These are phyloP conservation scores for Plemyria rubiginata DNA, from an alignment of 2,888 invertebrate genomes.

Conservation along the genomic window DNA sequence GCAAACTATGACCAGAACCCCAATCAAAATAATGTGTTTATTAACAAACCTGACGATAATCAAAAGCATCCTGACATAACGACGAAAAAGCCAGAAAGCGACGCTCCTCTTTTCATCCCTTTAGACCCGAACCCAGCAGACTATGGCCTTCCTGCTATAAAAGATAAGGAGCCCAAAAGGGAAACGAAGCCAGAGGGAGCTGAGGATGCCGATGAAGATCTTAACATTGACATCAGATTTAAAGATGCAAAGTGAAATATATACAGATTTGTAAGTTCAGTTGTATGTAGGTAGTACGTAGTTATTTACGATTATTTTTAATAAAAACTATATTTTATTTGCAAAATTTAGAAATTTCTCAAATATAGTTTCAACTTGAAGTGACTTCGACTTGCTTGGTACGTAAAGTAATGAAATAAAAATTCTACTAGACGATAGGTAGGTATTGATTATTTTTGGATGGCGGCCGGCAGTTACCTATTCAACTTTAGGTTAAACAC, in stretches of 20 bases:
- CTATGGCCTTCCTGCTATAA: conserved; percentile 61
- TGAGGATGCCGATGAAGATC: conserved; percentile 57
- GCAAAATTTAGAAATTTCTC: no score
- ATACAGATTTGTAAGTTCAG: not conserved
- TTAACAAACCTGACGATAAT: conserved; percentile 28
- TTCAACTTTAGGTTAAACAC: no score
- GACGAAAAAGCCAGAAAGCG: conserved; percentile 56
- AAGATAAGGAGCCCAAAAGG: conserved; percentile 66
- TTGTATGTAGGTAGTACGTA: not conserved
- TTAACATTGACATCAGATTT: conserved; percentile 66
- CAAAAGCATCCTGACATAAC: conserved; percentile 37
- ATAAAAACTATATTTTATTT: not conserved
- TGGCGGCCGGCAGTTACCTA: no score
- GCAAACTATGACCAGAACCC: conserved; percentile 12
- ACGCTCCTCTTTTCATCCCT: conserved; percentile 64
- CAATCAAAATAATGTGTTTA: conserved; percentile 18
- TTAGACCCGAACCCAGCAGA: conserved; percentile 61
- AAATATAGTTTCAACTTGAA: no score
- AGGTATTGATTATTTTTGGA: no score
- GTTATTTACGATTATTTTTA: not conserved
- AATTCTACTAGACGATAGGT: no score
- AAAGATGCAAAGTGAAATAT: conserved; percentile 41
- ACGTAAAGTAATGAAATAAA: no score
- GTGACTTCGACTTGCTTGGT: no score
- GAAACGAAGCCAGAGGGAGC: conserved; percentile 55